Evolutionary conservation across 1,140 invertebrate genomes (phyloP), one percentile per base, ranked within the genome.

Genomic region (Drosophila leontia): DNA sequence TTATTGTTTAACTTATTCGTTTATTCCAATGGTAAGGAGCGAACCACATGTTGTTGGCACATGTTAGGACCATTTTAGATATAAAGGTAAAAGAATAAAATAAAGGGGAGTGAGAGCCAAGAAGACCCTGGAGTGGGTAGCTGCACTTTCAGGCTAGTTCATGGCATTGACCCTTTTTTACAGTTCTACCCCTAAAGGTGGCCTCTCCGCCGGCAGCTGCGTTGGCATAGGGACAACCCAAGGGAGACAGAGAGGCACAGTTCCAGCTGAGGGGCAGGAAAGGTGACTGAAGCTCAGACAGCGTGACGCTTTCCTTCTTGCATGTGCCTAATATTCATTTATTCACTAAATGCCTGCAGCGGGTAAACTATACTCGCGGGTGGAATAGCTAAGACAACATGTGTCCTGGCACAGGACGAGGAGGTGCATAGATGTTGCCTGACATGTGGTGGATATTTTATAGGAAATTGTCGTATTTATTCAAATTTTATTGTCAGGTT

Each of bases 181-280:
- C 26, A n/a, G 15, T 50, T 59, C 64, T 77, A 77, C 69, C 58
- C 74, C 42, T 50, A 32, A 32, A 50, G 15, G 11, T 23, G 2
- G 34, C 34, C 15, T 9, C n/a, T 39, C 35, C 58, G 15, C 11
- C 35, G 75, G 78, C 82, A 85, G 82, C 82, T 85, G 82, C 60
- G 53, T 85, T 80, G 67, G 59, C 67, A 78, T 78, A 69, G 71
- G 58, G 50, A 84, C 55, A 34, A 39, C 7, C 26, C 26, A 11
- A 26, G 6, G 19, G 42, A 26, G 11, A 26, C 12, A 32, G 17
- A 13, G 7, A 15, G 56, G 7, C 9, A 19, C 7, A 15, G 58
- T n/a, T 3, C 13, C 58, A 53, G 41, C 29, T 17, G 34, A 29
- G 23, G 26, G 26, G n/a, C n/a, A 34, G 29, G 19, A 64, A 42